Conservation (phyloP, 2,797 vertebrate genomes). For the Morelia viridis region DNA sequence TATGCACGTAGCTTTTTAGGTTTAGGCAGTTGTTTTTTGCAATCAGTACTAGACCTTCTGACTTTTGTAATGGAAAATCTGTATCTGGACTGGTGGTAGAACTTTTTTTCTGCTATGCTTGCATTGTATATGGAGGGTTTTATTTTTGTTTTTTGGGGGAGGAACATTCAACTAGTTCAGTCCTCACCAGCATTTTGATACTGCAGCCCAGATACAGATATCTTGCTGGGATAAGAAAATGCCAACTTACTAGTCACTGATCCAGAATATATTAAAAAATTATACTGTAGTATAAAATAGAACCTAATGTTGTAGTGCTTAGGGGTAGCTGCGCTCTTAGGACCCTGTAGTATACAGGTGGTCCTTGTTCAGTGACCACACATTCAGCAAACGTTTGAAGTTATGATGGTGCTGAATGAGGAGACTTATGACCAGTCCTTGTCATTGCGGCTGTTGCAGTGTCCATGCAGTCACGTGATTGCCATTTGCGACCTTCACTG, state of each 20-base stretch:
- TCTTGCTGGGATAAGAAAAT: not conserved
- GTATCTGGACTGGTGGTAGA: not conserved
- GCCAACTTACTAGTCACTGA: not conserved
- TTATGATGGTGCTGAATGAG: too few relatives aligned
- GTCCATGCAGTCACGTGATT: too few relatives aligned
- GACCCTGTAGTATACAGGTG: too few relatives aligned
- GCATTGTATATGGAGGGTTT: not conserved
- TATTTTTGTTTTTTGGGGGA: not conserved
- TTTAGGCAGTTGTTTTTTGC: not conserved
- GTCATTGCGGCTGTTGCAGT: too few relatives aligned
- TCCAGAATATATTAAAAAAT: not conserved
- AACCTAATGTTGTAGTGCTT: not conserved
- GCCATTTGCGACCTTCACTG: too few relatives aligned
- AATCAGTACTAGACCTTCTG: not conserved
- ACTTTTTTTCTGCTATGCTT: not conserved
- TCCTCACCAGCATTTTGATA: not conserved
- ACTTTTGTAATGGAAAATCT: not conserved
- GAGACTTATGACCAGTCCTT: too few relatives aligned
- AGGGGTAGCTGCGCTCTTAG: too few relatives aligned
- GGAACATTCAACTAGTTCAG: not conserved
- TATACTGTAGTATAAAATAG: not conserved
- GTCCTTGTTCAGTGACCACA: too few relatives aligned
- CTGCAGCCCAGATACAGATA: not conserved
- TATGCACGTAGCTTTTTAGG: not conserved
- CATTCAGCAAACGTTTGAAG: too few relatives aligned